These are phyloP conservation scores for Dermatemys mawii DNA, from an alignment of 2,113 vertebrate species.

Conservation along the genomic window DNA sequence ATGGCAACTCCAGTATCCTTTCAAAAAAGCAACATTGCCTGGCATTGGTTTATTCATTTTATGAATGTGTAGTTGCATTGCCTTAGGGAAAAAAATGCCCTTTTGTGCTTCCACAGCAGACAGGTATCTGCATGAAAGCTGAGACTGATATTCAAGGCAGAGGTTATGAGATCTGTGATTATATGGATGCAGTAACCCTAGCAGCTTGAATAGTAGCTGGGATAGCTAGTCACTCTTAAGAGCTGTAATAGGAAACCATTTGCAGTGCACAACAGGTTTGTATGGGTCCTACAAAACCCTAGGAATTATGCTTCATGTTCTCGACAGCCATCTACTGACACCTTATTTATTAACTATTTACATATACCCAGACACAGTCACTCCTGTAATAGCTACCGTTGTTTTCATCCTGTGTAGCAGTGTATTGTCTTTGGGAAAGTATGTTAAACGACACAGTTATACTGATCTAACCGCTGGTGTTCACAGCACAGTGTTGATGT, in stretches of 20 bases:
- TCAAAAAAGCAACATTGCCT: background rate
- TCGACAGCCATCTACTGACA: background rate
- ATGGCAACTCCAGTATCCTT: fast-evolving
- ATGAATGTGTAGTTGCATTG: background rate
- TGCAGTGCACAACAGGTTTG: background rate
- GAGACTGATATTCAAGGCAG: background rate
- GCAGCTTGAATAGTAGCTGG: background rate
- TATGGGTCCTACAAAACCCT: background rate
- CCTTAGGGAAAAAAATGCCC: background rate
- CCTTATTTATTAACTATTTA: background rate
- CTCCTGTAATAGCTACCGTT: background rate
- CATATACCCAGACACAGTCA: background rate
- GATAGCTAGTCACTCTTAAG: background rate
- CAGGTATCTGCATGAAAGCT: background rate
- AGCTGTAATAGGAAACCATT: background rate
- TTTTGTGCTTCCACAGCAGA: background rate
- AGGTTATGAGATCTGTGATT: background rate
- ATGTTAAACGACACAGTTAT: background rate
- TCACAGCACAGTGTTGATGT: background rate
- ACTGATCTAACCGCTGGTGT: background rate
- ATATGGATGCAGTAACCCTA: background rate
- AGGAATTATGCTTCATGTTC: background rate
- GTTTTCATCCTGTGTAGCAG: background rate
- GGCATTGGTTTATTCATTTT: background rate
- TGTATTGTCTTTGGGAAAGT: background rate